A percentile compares a stretch with the other conserved stretches of the same genome.
phyloP scores from a whole-genome alignment of 2,113 vertebrate genomes.

The Excalfactoria chinensis region DNA sequence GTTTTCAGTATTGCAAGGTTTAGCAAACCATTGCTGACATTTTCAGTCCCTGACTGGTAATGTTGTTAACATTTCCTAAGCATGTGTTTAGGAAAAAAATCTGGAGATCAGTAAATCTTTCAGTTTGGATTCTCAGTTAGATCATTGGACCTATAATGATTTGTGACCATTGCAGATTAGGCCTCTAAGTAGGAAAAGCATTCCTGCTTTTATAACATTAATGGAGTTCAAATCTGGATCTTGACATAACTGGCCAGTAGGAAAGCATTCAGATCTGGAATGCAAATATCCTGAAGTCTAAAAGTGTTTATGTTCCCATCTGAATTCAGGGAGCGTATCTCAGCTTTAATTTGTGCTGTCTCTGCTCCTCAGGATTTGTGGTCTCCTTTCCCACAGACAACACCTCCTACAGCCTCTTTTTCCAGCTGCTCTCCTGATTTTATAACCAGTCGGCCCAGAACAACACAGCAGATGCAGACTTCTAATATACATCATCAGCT shows the following conservation, averaged over 20 bases:
- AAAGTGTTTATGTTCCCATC: background rate
- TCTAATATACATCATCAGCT: background rate
- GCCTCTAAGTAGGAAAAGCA: background rate
- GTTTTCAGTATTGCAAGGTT: background rate
- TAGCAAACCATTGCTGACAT: constrained; percentile 3
- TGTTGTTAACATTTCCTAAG: background rate
- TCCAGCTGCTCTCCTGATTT: background rate
- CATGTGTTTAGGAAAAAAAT: background rate
- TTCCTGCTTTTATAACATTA: background rate
- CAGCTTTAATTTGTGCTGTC: background rate
- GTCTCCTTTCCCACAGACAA: background rate
- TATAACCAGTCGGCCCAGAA: background rate
- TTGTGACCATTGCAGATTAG: background rate
- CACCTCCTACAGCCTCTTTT: background rate
- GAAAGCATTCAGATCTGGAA: background rate
- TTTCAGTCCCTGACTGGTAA: background rate
- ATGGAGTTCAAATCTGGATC: background rate
- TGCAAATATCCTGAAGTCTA: background rate
- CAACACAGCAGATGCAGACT: background rate
- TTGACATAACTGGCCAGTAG: background rate
- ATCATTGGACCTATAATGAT: background rate
- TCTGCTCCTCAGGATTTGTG: background rate
- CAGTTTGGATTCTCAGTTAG: background rate
- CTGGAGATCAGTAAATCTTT: background rate
- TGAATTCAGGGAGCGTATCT: background rate